Evolutionary conservation across 2,113 vertebrate species (phyloP).

Genomic region (Colaptes auratus): DNA sequence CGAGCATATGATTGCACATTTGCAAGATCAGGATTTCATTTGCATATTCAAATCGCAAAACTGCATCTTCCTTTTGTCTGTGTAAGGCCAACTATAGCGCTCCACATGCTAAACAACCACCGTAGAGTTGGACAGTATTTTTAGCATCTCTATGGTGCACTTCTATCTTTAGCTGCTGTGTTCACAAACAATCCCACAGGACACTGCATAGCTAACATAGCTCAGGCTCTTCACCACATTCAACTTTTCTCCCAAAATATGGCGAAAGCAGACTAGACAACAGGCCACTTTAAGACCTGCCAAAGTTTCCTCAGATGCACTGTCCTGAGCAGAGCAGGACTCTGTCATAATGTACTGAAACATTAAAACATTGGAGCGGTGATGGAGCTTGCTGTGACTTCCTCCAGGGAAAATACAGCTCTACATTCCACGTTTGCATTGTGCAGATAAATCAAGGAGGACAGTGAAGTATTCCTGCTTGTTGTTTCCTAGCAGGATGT

Average conservation of each 20-base stretch:
- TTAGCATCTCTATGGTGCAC: conserved; percentile 60
- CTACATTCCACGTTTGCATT: background rate
- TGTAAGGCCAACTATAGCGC: conserved; percentile 5
- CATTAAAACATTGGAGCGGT: background rate
- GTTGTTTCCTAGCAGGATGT: conserved; percentile 49
- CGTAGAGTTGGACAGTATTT: conserved; percentile 52
- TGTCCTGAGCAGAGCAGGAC: background rate
- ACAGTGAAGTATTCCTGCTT: conserved; percentile 34
- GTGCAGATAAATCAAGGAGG: conserved; percentile 45
- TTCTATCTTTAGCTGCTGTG: conserved; percentile 63
- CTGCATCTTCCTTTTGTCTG: conserved; percentile 54
- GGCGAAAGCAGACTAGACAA: background rate
- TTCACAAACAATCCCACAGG: conserved; percentile 63
- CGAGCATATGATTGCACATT: conserved; percentile 50
- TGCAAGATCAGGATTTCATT: conserved; percentile 52
- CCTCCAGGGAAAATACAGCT: background rate
- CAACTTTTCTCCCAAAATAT: background rate
- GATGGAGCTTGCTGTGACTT: conserved; percentile 1
- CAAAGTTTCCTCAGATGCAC: background rate
- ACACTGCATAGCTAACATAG: conserved; percentile 56
- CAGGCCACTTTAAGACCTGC: background rate
- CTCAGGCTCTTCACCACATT: conserved; percentile 10
- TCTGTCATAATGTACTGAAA: background rate
- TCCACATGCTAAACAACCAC: conserved; percentile 59
- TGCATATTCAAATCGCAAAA: conserved; percentile 58